Evolutionary conservation across 2,113 vertebrate genomes (phyloP).

Genomic region (Gnathonemus longibarbis): DNA sequence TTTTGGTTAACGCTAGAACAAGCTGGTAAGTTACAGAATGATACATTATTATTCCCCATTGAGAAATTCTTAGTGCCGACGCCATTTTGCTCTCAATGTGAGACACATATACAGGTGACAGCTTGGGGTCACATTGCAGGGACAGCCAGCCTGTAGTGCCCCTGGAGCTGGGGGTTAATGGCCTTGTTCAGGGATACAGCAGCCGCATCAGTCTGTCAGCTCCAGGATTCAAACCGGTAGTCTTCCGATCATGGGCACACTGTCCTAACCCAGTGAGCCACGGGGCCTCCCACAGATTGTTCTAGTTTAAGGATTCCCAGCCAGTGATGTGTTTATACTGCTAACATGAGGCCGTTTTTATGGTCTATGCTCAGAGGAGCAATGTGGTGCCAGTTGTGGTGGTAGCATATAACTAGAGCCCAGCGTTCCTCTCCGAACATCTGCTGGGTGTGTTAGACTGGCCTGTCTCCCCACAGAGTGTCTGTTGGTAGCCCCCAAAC

Average conservation of each 20-base stretch:
- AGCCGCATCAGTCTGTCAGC: neutral
- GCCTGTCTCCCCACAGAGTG: neutral
- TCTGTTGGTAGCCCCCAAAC: neutral
- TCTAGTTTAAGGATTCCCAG: neutral
- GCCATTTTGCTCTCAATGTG: neutral
- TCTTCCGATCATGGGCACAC: neutral
- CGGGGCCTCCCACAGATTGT: neutral
- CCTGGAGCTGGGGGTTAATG: neutral
- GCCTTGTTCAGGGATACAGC: neutral
- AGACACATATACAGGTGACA: neutral
- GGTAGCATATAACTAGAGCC: neutral
- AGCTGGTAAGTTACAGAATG: neutral
- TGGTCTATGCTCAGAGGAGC: neutral
- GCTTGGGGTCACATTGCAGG: neutral
- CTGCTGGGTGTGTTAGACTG: constrained; percentile 26
- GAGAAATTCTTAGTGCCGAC: neutral
- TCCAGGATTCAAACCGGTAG: neutral
- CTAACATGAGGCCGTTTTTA: neutral
- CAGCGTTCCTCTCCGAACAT: constrained; percentile 26
- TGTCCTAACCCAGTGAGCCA: neutral
- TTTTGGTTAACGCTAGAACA: neutral
- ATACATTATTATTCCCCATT: neutral
- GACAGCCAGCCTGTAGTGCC: neutral
- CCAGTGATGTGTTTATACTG: neutral
- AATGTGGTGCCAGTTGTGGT: neutral